Conservation (phyloP, 2,888 invertebrate genomes). For the Uropetala carovei region DNA sequence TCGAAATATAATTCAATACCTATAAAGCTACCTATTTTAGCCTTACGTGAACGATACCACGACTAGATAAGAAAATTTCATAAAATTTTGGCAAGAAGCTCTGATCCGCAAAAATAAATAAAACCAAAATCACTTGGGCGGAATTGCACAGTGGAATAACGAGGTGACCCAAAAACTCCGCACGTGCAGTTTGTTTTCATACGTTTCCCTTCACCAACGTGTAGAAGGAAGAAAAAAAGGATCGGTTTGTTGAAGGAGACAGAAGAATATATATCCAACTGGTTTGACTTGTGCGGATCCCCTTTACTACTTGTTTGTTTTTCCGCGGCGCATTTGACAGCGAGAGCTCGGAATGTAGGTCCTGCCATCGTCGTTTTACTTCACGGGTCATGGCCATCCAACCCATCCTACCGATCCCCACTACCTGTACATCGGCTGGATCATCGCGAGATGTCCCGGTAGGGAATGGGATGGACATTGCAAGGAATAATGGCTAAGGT, state of each 20-base stretch:
- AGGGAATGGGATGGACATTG: neutral
- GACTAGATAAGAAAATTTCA: too few relatives aligned
- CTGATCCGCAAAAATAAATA: too few relatives aligned
- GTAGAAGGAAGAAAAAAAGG: neutral
- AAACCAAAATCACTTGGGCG: neutral
- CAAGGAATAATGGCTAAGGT: neutral
- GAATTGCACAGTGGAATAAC: neutral
- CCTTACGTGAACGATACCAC: too few relatives aligned
- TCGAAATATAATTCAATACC: too few relatives aligned
- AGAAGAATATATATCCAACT: neutral
- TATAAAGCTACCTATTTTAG: too few relatives aligned
- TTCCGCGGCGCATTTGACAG: neutral
- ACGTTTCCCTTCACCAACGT: neutral
- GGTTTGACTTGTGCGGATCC: neutral
- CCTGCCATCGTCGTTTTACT: neutral
- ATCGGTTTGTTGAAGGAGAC: neutral
- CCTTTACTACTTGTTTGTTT: neutral
- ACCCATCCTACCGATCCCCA: neutral
- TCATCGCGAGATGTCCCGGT: neutral
- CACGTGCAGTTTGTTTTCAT: neutral
- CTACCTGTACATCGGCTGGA: neutral
- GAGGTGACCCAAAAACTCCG: slow-evolving; percentile 12
- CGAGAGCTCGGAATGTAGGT: slow-evolving; percentile 10
- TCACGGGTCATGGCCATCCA: neutral
- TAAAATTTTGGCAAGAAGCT: too few relatives aligned